Percentiles rank a stretch among this genome's conserved stretches.
phyloP scores from a whole-genome alignment of 2,113 vertebrate species.

The Phylloscopus trochiloides region DNA sequence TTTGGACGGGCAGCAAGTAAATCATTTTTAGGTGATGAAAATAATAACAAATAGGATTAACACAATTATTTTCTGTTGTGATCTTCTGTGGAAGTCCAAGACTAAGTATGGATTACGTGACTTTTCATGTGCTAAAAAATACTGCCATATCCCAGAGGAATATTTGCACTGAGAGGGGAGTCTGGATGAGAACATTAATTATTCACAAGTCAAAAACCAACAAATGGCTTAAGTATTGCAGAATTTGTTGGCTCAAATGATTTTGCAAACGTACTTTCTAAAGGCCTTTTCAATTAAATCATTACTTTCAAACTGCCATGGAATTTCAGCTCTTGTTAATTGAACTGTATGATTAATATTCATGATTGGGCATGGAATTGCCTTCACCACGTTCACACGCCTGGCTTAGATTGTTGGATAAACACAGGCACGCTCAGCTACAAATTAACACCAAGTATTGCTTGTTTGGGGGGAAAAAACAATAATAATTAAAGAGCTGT shows the following conservation, averaged over 20 bases:
- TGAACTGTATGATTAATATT: slow-evolving; percentile 59
- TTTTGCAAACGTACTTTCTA: neutral
- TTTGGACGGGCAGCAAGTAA: neutral
- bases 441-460: neutral
- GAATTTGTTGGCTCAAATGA: slow-evolving; percentile 10
- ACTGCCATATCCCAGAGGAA: neutral
- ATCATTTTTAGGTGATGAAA: neutral
- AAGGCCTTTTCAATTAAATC: slow-evolving; percentile 52
- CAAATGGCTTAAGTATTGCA: slow-evolving; percentile 41
- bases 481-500: neutral
- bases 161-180: slow-evolving; percentile 32
- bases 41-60: slow-evolving; percentile 28
- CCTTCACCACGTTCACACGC: slow-evolving; percentile 2
- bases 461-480: neutral
- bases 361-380: slow-evolving; percentile 17
- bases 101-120: neutral
- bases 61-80: neutral
- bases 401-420: slow-evolving; percentile 12
- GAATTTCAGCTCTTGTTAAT: slow-evolving; percentile 58
- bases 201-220: slow-evolving; percentile 58
- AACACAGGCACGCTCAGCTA: neutral
- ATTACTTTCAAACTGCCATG: slow-evolving; percentile 35
- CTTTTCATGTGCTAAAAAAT: neutral
- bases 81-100: neutral
- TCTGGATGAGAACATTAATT: slow-evolving; percentile 40